Base-by-base conservation (phyloP, 2,113 vertebrate species). In the Pachycephala philippinensis region DNA sequence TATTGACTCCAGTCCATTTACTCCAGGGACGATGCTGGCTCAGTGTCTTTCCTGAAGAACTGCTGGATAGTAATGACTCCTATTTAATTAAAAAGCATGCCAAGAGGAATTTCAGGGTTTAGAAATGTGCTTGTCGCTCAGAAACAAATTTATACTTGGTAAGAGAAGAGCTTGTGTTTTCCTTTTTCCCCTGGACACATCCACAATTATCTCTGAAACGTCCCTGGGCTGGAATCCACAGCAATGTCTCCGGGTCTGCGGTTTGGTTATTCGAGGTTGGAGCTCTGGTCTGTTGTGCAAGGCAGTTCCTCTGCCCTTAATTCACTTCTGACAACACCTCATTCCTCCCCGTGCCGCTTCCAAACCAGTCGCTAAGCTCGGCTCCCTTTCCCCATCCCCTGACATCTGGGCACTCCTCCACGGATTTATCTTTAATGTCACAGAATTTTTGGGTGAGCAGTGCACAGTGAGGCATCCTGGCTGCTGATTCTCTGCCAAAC, bases 11-110 rank as follows among this genome's bases (percentile, higher is more conserved):
- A 93, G 87, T 28, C 66, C 91, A 69, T 87, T 74, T 68, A 70
- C 93, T 93, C 92, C 71, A 71, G 96, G 87, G 96, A 95, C 11
- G 14, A 18, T 79, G 77, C 71, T 96, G 93, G 94, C 92, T 87
- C 6, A 5, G 45, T 45, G 47, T 83, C 90, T 87, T 96, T 95
- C 94, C 96, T 96, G 95, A 84, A 96, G 94, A 94, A 90, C 76
- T 82, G 91, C 75, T 71, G 93, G 71, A 88, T 60, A 66, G 86
- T 44, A 78, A 83, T 13, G 50, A 88, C 81, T 89, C 81, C 56
- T 28, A 64, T 84, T 94, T 83, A 91, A 96, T 84, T 69, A 75
- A 68, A 88, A 86, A 91, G 52, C 75, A 28, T 7, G 91, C 92
- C 95, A 95, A 71, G 80, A 89, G 83, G 76, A 90, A 92, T 88